Evolutionary conservation across 2,797 vertebrate genomes (phyloP).

Genomic region (Siniperca scherzeri): DNA sequence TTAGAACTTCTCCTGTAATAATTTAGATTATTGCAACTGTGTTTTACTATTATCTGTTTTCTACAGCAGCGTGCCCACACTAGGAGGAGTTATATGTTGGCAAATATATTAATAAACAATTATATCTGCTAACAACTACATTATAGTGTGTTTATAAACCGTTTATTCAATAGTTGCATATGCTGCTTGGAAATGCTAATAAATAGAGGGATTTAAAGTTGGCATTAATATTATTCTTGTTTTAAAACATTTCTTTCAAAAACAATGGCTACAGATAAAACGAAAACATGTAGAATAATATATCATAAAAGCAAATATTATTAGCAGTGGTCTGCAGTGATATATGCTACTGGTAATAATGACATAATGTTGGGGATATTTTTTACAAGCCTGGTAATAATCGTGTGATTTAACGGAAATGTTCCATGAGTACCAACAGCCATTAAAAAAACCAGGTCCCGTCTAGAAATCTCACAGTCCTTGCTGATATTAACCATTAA

Average conservation of each 20-base stretch:
- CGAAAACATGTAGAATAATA: neutral
- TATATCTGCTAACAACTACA: neutral
- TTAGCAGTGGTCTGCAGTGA: no score
- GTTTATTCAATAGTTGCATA: neutral
- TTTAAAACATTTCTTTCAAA: neutral
- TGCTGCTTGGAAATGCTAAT: neutral
- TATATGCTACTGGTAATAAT: no score
- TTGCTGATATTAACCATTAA: neutral
- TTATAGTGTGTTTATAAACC: neutral
- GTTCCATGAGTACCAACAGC: neutral
- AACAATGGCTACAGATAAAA: neutral
- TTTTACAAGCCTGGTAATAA: no score
- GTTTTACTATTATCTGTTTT: neutral
- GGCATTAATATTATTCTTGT: neutral
- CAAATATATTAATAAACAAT: neutral
- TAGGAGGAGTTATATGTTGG: no score
- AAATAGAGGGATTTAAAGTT: neutral
- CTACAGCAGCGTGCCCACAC: neutral
- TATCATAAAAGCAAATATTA: no score
- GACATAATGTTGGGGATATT: no score
- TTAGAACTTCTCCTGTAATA: neutral
- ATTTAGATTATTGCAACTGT: neutral
- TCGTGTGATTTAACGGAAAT: neutral
- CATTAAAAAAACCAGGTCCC: neutral
- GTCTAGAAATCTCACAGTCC: neutral